Conservation (phyloP, 2,797 vertebrate species). For the Buphagus erythrorhynchus region DNA sequence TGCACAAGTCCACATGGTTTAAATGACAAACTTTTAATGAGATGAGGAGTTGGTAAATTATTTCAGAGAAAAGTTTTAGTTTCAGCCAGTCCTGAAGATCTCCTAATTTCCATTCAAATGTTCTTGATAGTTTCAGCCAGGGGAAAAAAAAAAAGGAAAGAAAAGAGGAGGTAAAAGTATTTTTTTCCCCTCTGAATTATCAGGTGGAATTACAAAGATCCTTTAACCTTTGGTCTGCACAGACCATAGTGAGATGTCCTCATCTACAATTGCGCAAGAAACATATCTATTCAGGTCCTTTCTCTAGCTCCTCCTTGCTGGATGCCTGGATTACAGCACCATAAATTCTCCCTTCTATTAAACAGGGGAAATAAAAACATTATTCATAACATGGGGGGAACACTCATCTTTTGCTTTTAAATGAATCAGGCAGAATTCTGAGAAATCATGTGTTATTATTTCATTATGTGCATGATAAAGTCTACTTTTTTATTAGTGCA, state of each 20-base stretch:
- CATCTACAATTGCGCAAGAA: background rate
- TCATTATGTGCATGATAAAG: background rate
- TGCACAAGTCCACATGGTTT: fast-evolving
- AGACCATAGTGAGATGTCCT: background rate
- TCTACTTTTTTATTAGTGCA: background rate
- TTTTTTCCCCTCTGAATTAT: background rate
- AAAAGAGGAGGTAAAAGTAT: fast-evolving
- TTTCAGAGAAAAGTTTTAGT: background rate
- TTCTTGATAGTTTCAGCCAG: background rate
- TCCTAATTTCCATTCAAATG: background rate
- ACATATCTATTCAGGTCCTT: background rate
- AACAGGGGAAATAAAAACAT: background rate
- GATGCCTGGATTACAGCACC: background rate
- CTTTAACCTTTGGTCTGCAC: background rate
- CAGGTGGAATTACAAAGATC: background rate
- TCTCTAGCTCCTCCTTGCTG: background rate
- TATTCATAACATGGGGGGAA: background rate
- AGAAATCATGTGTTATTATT: background rate
- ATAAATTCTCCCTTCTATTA: background rate
- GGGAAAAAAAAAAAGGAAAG: no score
- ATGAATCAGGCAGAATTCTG: background rate
- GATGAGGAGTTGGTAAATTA: background rate
- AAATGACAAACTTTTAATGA: background rate
- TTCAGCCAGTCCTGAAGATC: background rate
- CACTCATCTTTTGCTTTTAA: background rate